These are phyloP conservation scores for Apis florea DNA, from an alignment of 1,140 invertebrate species.

Conservation along the genomic window DNA sequence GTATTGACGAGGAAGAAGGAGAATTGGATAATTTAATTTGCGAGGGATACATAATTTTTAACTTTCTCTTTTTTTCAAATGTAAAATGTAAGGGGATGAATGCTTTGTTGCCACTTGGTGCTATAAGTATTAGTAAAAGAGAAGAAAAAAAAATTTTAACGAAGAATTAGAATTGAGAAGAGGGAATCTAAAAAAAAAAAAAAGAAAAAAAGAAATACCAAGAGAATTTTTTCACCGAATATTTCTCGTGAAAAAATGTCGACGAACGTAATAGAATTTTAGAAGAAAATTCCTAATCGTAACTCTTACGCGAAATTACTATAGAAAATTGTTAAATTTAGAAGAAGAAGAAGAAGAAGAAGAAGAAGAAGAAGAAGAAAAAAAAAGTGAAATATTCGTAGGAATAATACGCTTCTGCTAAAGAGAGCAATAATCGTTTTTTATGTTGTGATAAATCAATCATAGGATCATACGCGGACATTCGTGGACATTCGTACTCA, in stretches of 20 bases:
- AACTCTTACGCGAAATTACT: neutral
- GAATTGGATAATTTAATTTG: neutral
- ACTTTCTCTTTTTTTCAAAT: too few relatives aligned
- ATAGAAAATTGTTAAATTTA: neutral
- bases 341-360: too few relatives aligned
- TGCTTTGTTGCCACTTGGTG: neutral
- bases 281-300: neutral
- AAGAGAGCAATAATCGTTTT: constrained; percentile 7
- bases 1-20: too few relatives aligned
- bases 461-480: neutral
- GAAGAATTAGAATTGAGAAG: too few relatives aligned
- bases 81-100: too few relatives aligned
- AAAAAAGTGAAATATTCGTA: neutral
- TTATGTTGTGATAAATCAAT: neutral
- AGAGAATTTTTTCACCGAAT: too few relatives aligned
- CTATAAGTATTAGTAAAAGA: neutral
- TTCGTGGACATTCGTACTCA: constrained; percentile 15
- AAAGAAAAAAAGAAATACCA: neutral
- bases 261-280: neutral
- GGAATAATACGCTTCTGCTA: neutral
- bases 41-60: neutral
- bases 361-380: too few relatives aligned
- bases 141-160: neutral
- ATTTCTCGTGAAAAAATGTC: neutral
- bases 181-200: too few relatives aligned